A percentile compares a stretch with the other conserved stretches of the same genome.
These are phyloP conservation scores for Orgyia antiqua DNA, from an alignment of 2,888 invertebrate species.

Conservation along the genomic window DNA sequence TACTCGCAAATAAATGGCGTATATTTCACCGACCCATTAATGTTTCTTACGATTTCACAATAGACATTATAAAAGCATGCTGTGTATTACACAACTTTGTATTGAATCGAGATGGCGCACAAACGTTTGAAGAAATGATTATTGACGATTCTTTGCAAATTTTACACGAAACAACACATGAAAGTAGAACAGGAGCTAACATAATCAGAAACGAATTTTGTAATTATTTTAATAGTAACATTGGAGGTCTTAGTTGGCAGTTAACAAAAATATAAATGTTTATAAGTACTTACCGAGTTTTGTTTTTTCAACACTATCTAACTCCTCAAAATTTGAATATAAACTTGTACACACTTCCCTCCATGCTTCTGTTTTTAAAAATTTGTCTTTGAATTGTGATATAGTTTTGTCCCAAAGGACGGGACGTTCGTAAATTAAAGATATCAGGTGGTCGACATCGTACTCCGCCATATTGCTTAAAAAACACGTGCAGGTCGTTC, in stretches of 20 bases:
- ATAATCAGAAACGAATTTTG: no score
- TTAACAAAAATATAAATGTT: slow-evolving; percentile 8
- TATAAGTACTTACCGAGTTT: slow-evolving; percentile 10
- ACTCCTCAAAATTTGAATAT: slow-evolving; percentile 9
- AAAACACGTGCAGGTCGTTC: no score
- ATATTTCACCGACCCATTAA: slow-evolving; percentile 1
- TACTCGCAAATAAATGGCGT: slow-evolving; percentile 18
- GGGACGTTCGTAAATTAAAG: no score
- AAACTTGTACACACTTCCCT: slow-evolving; percentile 10
- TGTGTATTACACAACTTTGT: no score
- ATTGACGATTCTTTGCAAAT: slow-evolving; percentile 12
- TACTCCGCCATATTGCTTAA: no score
- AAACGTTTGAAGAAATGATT: slow-evolving; percentile 10
- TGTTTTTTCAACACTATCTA: slow-evolving; percentile 9
- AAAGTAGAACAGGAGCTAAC: slow-evolving; percentile 7
- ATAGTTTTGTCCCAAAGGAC: no score
- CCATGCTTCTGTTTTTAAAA: slow-evolving; percentile 15
- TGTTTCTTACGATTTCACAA: not conserved
- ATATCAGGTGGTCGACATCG: no score
- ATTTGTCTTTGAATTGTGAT: slow-evolving; percentile 7
- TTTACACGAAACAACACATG: slow-evolving; percentile 2
- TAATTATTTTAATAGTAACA: slow-evolving; percentile 15
- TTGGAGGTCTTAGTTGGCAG: slow-evolving; percentile 9
- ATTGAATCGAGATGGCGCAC: slow-evolving; percentile 8
- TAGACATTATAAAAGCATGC: not conserved